Evolutionary conservation across 2,113 vertebrate species (phyloP).

Genomic region (Heloderma charlesbogerti): DNA sequence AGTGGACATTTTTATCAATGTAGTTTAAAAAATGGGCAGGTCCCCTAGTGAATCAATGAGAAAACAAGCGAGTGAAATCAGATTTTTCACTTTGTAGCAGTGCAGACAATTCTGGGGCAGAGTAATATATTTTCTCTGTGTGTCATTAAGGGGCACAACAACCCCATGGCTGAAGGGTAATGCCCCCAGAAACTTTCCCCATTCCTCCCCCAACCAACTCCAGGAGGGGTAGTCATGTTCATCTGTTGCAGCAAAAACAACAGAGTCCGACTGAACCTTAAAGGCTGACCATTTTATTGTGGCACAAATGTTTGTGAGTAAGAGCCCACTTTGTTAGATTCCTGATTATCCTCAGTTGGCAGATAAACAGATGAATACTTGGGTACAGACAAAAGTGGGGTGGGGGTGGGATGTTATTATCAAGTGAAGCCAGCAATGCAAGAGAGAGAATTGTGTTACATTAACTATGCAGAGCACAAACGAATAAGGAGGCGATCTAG

Average conservation of each 20-base stretch:
- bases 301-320: too few species aligned
- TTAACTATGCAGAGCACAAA: too few species aligned
- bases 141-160: neutral
- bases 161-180: neutral
- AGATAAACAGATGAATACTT: neutral
- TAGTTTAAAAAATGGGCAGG: neutral
- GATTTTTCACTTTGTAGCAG: neutral
- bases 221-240: neutral
- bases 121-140: neutral
- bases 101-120: neutral
- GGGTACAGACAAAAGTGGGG: neutral
- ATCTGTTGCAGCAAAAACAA: neutral
- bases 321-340: neutral
- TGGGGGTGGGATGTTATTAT: neutral
- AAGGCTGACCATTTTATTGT: neutral
- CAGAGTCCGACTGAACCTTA: neutral
- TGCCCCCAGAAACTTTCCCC: neutral
- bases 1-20: neutral
- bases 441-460: too few species aligned
- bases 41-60: neutral
- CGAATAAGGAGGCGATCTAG: too few species aligned
- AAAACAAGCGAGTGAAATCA: neutral
- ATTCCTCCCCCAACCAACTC: neutral
- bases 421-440: neutral
- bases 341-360: neutral